Percentiles rank a stretch among this genome's conserved stretches.
Evolutionary conservation across 2,797 vertebrate species (phyloP).

Genomic region (Lemur catta): DNA sequence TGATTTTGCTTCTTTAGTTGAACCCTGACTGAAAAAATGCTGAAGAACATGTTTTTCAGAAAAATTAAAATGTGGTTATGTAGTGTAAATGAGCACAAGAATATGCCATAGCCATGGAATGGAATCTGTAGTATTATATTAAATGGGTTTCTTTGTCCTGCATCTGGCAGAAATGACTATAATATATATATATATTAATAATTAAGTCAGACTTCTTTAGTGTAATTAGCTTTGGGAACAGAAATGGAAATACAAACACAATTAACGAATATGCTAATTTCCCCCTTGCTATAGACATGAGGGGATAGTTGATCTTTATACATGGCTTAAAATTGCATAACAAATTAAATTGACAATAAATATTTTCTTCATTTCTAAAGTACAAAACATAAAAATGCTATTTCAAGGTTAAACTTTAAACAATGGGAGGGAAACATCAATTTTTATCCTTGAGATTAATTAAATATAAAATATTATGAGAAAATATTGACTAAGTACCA

Average conservation of each 20-base stretch:
- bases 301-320: constrained; percentile 43
- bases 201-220: constrained; percentile 52
- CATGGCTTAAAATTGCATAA: constrained; percentile 44
- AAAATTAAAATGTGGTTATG: background rate
- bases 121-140: constrained; percentile 13
- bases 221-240: constrained; percentile 50
- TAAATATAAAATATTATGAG: constrained; percentile 54
- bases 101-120: background rate
- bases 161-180: background rate
- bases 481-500: constrained; percentile 54
- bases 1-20: background rate
- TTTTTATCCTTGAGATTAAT: constrained; percentile 68
- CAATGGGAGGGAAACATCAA: constrained; percentile 21
- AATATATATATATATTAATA: background rate
- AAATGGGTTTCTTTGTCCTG: constrained; percentile 11
- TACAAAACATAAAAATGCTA: constrained; percentile 39
- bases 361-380: constrained; percentile 45
- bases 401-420: constrained; percentile 58
- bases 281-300: background rate
- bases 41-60: background rate
- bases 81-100: background rate
- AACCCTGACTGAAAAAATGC: background rate
- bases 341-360: constrained; percentile 45
- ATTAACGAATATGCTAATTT: constrained; percentile 60
- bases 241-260: constrained; percentile 52